These are phyloP conservation scores for Acyrthosiphon pisum DNA, from an alignment of 1,140 invertebrate genomes.

Conservation along the genomic window DNA sequence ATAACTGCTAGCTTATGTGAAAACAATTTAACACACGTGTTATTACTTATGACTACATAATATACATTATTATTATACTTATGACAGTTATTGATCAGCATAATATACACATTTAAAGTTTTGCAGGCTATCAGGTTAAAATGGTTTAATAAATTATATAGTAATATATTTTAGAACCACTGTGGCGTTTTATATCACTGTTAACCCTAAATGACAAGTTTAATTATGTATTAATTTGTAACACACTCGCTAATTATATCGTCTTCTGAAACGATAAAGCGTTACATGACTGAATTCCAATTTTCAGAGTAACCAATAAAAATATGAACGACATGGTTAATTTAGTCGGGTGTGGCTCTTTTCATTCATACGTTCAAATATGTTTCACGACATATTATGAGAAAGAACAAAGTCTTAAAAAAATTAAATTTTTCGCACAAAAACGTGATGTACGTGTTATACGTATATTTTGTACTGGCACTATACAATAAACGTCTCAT, in stretches of 20 bases:
- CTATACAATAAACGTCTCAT: too few relatives aligned
- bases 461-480: too few relatives aligned
- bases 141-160: not conserved
- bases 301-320: slow-evolving; percentile 7
- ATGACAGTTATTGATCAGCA: not conserved
- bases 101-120: not conserved
- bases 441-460: too few relatives aligned
- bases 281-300: not conserved
- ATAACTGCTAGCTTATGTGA: not conserved
- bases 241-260: not conserved
- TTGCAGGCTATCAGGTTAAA: not conserved
- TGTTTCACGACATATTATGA: not conserved
- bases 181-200: not conserved
- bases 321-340: not conserved
- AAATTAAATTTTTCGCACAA: not conserved
- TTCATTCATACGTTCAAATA: not conserved
- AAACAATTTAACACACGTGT: not conserved
- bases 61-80: not conserved
- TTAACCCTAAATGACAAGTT: not conserved
- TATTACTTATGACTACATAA: not conserved
- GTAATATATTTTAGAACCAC: not conserved
- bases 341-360: not conserved
- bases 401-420: not conserved
- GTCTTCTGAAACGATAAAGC: not conserved
- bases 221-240: slow-evolving; percentile 9